phyloP scores from a whole-genome alignment of 2,113 vertebrate genomes.

The Lepisosteus oculatus region DNA sequence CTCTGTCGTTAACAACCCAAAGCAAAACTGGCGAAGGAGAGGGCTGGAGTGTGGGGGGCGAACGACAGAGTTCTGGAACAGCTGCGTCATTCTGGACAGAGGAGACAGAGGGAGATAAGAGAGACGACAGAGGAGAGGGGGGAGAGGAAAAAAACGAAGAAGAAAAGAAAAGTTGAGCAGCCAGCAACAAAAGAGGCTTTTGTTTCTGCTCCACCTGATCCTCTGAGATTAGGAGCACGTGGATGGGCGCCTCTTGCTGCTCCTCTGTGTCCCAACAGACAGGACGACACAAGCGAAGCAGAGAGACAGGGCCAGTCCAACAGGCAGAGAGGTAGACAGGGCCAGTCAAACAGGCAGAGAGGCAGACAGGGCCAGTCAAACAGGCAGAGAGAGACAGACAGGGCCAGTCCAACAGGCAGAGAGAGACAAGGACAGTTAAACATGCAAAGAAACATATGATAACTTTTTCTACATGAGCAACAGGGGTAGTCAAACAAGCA shows the following conservation, averaged over 20 bases:
- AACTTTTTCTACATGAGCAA: no score
- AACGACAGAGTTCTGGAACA: constrained; percentile 41
- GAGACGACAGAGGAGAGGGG: constrained; percentile 22
- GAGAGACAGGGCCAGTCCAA: constrained; percentile 2
- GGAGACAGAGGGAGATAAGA: constrained; percentile 9
- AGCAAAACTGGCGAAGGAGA: no score
- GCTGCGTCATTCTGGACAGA: constrained; percentile 43
- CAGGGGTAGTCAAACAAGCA: no score
- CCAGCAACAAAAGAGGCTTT: constrained; percentile 27
- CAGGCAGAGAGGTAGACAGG: neutral
- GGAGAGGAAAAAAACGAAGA: constrained; percentile 22
- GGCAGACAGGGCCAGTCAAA: no score
- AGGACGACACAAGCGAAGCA: constrained; percentile 17
- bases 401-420: neutral
- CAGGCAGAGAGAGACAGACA: constrained; percentile 4
- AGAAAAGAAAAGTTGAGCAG: constrained; percentile 36
- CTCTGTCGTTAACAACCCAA: no score
- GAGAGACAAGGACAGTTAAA: neutral
- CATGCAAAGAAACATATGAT: no score
- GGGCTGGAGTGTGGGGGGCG: constrained; percentile 26
- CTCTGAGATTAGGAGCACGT: constrained; percentile 39
- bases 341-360: no score
- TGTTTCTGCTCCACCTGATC: constrained; percentile 38
- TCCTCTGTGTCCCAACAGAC: neutral
- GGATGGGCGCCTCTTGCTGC: constrained; percentile 19